Evolutionary conservation across 2,797 vertebrate genomes (phyloP).

Genomic region (Okamejei kenojei): DNA sequence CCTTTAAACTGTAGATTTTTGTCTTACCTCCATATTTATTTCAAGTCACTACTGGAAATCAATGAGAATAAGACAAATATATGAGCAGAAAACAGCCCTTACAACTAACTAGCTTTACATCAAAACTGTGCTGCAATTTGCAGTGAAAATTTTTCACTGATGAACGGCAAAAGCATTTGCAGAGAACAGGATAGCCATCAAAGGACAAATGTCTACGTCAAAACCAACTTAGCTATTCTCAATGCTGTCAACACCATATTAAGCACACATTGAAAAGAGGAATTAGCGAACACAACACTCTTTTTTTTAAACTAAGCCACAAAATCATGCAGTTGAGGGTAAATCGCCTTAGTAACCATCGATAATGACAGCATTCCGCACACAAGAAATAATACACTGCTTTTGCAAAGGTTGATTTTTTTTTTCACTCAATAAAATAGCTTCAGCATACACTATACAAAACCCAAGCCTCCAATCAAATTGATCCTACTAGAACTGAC

Average conservation of each 20-base stretch:
- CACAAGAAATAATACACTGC: conserved; percentile 26
- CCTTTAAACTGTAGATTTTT: not conserved
- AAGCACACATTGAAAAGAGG: conserved; percentile 39
- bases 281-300: conserved; percentile 48
- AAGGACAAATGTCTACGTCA: conserved; percentile 39
- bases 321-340: conserved; percentile 47
- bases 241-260: conserved; percentile 47
- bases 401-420: not conserved
- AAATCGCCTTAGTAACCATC: conserved; percentile 45
- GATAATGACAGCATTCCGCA: conserved; percentile 49
- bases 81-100: not conserved
- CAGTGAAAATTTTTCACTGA: not conserved
- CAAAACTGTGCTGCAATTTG: not conserved
- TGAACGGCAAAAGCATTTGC: not conserved
- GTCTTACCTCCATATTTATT: conserved; percentile 33
- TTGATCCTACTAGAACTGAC: not conserved
- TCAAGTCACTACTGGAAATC: not conserved
- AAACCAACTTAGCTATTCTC: conserved; percentile 43
- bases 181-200: not conserved
- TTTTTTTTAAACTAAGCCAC: conserved; percentile 51
- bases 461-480: conserved; percentile 12
- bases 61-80: conserved; percentile 14
- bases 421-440: not conserved
- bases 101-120: not conserved
- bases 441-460: not conserved